These are phyloP conservation scores for Nannoperca australis DNA, from an alignment of 2,797 vertebrate genomes.

Conservation along the genomic window DNA sequence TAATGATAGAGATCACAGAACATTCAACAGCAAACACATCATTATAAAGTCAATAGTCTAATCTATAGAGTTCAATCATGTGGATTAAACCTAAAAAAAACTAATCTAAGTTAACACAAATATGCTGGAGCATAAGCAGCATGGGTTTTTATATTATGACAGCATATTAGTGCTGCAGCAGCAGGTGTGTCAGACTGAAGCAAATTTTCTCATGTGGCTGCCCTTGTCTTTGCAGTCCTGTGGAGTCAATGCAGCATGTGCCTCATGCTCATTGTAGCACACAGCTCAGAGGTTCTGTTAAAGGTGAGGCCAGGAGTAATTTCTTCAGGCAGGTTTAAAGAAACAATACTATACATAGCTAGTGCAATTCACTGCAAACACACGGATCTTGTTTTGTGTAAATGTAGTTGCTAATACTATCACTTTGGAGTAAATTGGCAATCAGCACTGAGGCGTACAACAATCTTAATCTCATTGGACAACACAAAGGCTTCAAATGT, in stretches of 20 bases:
- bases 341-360: neutral
- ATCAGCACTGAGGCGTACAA: neutral
- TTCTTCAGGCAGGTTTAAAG: neutral
- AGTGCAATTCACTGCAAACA: neutral
- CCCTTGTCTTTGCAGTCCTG: constrained; percentile 41
- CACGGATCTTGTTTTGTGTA: neutral
- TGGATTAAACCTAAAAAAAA: neutral
- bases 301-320: neutral
- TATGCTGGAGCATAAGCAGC: neutral
- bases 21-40: neutral
- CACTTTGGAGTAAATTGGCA: neutral
- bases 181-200: constrained; percentile 46
- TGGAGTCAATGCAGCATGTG: constrained; percentile 24
- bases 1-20: constrained; percentile 6
- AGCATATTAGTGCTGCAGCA: constrained; percentile 21
- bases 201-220: constrained; percentile 47
- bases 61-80: neutral
- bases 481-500: neutral
- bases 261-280: constrained; percentile 39
- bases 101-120: neutral
- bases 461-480: neutral
- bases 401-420: neutral
- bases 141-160: constrained; percentile 3
- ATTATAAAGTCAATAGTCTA: neutral
- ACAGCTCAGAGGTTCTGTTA: constrained; percentile 21